Evolutionary conservation across 1,140 invertebrate genomes (phyloP), one percentile per base, ranked within the genome.

Genomic region (Megalonaias nervosa): DNA sequence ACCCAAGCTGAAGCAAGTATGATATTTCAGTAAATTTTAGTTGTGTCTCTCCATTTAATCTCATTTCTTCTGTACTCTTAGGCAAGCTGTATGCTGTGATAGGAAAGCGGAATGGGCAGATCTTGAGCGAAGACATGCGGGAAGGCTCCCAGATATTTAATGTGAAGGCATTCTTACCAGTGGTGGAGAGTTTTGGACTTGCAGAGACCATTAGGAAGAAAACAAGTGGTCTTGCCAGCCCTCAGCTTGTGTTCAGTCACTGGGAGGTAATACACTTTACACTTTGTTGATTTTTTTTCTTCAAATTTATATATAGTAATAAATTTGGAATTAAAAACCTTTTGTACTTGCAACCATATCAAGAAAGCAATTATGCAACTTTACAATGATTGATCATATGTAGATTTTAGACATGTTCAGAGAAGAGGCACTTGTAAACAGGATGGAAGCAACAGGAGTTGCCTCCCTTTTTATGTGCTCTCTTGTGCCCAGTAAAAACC

Each of bases 171-270:
- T 93, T 95, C 71, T 91, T 99, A 79, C 98, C 98, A 0, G 97
- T 99, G 38, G 94, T 98, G 15, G 98, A 99, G 91, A 99, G 97
- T 90, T 98, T 99, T 92, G 94, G 96, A 75, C 97, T 99, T 90
- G 95, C 96, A 12, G 94, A 97, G 67, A 89, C 91, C 61, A 94
- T 99, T 76, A 87, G 93, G 23, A 98, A 97, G 86, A 95, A 97
- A 91, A 99, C 98, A 55, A 99, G 97, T 79, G 98, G 98, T 38
- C 92, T 98, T 74, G 98, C 98, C 12, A 95, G 95, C 90, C 97
- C 98, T 16, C 98, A 99, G 90, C 93, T 99, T 74, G 93, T 96
- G 81, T 99, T 99, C 92, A 98, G 96, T 88, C 97, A 99, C 90
- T 99, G 98, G 96, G 97, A 99, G 94, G 96, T 96, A 91, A 93